Evolutionary conservation across 1,140 invertebrate genomes (phyloP), one percentile per base, ranked within the genome.

Genomic region (Protaetia brevitarsis): DNA sequence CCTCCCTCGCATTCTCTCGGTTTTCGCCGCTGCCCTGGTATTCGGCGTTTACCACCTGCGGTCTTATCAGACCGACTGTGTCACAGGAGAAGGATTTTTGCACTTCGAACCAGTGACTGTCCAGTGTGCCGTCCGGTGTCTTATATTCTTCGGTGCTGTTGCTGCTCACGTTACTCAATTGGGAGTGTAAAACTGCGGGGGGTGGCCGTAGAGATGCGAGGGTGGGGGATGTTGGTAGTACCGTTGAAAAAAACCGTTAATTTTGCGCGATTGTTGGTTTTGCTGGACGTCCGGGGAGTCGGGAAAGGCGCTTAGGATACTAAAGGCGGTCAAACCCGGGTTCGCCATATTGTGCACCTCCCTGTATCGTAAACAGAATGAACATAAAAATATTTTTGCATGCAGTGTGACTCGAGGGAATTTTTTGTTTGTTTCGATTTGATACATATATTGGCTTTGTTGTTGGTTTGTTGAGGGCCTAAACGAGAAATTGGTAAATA

Each of bases 81-180:
- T 37, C 57, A 28, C 31, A 66, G 6, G 75, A 74, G 10, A 68
- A 71, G 3, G 72, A 74, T 64, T 76, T 76, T 64, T 72, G 72
- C n/a, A 58, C 16, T 28, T 58, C 56, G 23, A 58, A 58, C 59
- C 31, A 31, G n/a, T 62, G 19, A 23, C 26, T 29, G 36, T 62
- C 59, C 66, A 26, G 45, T 19, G 34, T 68, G 19, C 34, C 63
- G 13, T 75, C 72, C 0, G 75, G 74, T 0, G 75, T 77, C 29
- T 67, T 60, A 64, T 72, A 77, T 59, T 72, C 65, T 8, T 74
- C 73, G 30, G 28, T 71, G 56, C 69, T 73, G 1, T 63, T 65
- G 37, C 63, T 66, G 34, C 71, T 74, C 7, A 67, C 31, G 26
- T 69, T 66, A 34, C 70, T 73, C 5, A 58, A 51, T 64, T 73